Base-by-base conservation (phyloP, 2,888 invertebrate genomes). In the Caenorhabditis japonica region DNA sequence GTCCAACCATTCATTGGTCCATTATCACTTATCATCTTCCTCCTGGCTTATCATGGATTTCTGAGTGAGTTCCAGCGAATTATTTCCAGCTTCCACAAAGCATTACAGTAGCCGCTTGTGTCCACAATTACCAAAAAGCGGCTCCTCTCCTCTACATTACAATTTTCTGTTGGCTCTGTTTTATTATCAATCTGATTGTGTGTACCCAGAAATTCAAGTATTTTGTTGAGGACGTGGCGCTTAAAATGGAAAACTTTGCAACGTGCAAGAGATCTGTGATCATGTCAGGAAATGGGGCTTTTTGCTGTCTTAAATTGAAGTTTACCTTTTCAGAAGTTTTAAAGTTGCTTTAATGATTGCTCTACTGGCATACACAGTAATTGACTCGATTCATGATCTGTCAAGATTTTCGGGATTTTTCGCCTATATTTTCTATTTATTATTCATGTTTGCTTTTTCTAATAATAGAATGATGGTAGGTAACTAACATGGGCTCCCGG, bases 391-490 rank as follows among this genome's bases (percentile, higher is more conserved):
- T 13, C 59, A 79, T 43, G 80, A 84, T 39, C 72, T 79, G 5
- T 59, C 73, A 7, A 68, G 86, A 21, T 74, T 85, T 8, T 70
- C 76, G 10, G 86, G 86, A 25, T 72, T 86, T 17, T 72, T 76
- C 15, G 86, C 84, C 21, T 84, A 85, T 75, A 61, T 79, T 23
- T 79, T 80, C 61, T 86, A 82, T 61, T 59, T 86, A 2, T n/a
- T 77, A 1, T 60, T 81, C 53, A 84, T 86, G 86, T 80, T 80
- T 52, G 23, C 80, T 5, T 71, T 77, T 10, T 84, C 84, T 3
- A 77, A 74, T 12, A 75, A 81, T 66, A 73, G 84, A n/a, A 52
- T 74, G 36, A 74, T 73, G 55, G 84, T 83, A 30, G 38, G 66
- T 38, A 8, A n/a, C n/a, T n/a, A n/a, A n/a, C n/a, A n/a, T n/a